phyloP scores from a whole-genome alignment of 2,888 invertebrate species.

The Drosophila limbata region DNA sequence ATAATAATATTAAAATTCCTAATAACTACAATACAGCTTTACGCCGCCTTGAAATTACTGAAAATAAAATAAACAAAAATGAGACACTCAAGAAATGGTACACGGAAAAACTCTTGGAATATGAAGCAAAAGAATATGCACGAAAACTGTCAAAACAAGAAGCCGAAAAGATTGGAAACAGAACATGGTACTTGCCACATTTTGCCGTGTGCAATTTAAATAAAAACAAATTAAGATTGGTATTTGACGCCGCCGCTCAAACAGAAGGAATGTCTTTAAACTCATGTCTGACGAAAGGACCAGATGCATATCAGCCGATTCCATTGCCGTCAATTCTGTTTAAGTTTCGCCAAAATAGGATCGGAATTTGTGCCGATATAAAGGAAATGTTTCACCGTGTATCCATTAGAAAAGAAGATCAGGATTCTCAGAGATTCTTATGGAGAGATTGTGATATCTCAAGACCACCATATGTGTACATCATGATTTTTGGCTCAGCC shows the following conservation, averaged over 20 bases:
- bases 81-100: neutral
- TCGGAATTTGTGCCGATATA: neutral
- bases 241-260: too few species aligned
- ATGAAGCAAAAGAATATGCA: neutral
- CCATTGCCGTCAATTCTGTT: too few species aligned
- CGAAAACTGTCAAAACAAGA: neutral
- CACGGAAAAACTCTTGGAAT: too few species aligned
- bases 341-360: neutral
- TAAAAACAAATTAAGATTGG: too few species aligned
- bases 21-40: neutral
- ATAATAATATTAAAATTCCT: neutral
- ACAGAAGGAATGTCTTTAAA: neutral
- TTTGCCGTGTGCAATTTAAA: too few species aligned
- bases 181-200: neutral
- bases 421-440: neutral
- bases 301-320: too few species aligned
- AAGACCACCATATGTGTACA: neutral
- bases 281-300: neutral
- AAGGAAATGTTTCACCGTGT: slow-evolving; percentile 3
- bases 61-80: neutral
- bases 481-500: neutral
- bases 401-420: neutral
- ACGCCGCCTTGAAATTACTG: neutral
- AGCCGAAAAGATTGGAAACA: neutral
- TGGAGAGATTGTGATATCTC: neutral